Evolutionary conservation across 1,140 invertebrate species (phyloP), one percentile per base, ranked within the genome.

Genomic region (Zaprionus ghesquierei): DNA sequence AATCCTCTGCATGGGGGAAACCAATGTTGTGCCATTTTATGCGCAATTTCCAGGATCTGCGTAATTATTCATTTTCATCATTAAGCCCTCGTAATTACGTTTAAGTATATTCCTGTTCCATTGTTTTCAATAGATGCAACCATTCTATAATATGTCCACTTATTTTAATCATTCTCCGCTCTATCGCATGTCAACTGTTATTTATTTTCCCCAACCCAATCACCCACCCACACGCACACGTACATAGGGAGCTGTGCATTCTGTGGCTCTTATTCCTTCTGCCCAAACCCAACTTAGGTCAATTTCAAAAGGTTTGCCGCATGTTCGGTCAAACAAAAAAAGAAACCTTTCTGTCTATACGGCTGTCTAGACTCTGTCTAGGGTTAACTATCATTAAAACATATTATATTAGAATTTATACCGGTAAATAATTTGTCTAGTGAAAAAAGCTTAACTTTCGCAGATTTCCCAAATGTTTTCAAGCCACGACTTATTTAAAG

Each of bases 111-210:
- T 46, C 18, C 18, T 20, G 18, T 44, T 10, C 18, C 0, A n/a
- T 29, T 8, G 5, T 29, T 29, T 1, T 29, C 27, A 8, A 41
- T n/a, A 15, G 0, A 41, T 8, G 35, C 5, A 15, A 41, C n/a
- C 35, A 41, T 9, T 1, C 27, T 5, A 29, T 29, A 29, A 8
- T 41, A 15, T 41, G 35, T 6, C 35, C n/a, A 41, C 15, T 41
- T 41, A n/a, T 41, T 46, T 46, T 22, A 18, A 46, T 46, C 8
- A 12, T 3, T 33, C 13, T 31, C 13, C 35, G 44, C 46, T 38
- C 35, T 51, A 69, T 74, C 58, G 71, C 71, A 61, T 74, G 71
- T 58, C 41, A 33, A 54, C 27, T n/a, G 50, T 70, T 53, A 44
- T 63, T 70, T 75, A 70, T 63, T 56, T 62, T 51, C 27, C 20